Evolutionary conservation across 2,113 vertebrate species (phyloP).

Genomic region (Strix aluco): DNA sequence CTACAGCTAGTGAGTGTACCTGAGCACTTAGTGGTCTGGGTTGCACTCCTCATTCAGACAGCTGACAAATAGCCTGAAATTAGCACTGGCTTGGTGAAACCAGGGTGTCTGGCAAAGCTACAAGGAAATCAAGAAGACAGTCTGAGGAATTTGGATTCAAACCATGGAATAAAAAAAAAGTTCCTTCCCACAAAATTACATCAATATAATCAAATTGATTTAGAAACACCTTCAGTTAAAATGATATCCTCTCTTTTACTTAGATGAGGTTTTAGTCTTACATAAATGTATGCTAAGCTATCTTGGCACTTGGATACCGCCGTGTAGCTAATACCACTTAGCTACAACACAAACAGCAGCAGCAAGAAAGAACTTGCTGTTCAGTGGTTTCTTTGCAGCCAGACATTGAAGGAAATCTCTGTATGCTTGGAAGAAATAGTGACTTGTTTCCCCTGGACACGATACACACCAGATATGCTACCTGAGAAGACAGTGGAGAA

Average conservation of each 20-base stretch:
- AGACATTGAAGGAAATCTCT: neutral
- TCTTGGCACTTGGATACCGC: neutral
- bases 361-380: neutral
- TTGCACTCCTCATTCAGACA: neutral
- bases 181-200: neutral
- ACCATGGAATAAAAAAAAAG: neutral
- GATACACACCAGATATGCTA: neutral
- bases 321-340: neutral
- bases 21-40: neutral
- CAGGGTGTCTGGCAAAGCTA: neutral
- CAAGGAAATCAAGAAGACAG: neutral
- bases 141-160: neutral
- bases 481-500: neutral
- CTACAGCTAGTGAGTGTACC: neutral
- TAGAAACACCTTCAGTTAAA: neutral
- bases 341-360: neutral
- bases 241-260: neutral
- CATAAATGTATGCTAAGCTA: neutral
- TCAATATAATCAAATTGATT: neutral
- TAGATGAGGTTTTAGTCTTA: neutral
- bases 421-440: neutral
- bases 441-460: neutral
- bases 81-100: neutral
- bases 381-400: neutral
- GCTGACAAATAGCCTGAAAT: neutral